A percentile compares a stretch with the other conserved stretches of the same genome.
Conservation (phyloP, 2,113 vertebrate genomes). For the Cettia cetti region DNA sequence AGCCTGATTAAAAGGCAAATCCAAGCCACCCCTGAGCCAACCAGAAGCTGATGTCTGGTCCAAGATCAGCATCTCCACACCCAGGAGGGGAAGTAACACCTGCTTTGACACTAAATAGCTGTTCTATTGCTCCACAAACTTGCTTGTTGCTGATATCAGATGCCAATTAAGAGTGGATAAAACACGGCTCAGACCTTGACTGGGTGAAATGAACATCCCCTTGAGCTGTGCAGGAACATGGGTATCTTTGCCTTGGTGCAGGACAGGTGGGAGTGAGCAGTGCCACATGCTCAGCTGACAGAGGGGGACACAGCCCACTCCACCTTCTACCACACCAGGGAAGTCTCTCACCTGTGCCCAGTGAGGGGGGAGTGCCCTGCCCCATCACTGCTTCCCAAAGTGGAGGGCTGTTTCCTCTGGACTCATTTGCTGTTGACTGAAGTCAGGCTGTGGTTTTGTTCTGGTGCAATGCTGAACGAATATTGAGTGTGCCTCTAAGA, state of each 20-base stretch:
- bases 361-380: rapidly evolving
- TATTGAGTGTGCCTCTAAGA: conserved; percentile 41
- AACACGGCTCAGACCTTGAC: rapidly evolving
- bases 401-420: not conserved
- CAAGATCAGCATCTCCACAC: not conserved
- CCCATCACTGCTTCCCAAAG: not conserved
- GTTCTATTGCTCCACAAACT: not conserved
- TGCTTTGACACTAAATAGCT: not conserved
- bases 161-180: not conserved
- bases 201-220: not conserved
- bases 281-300: rapidly evolving
- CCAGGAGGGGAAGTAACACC: not conserved
- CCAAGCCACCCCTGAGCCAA: not conserved
- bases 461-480: not conserved
- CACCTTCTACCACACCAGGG: not conserved
- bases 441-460: not conserved
- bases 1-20: not conserved
- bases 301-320: not conserved
- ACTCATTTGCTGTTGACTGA: not conserved
- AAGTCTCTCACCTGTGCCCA: not conserved
- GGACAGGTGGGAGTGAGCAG: not conserved
- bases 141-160: not conserved
- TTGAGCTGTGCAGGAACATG: rapidly evolving
- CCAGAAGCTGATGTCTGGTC: not conserved
- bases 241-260: not conserved